Base-by-base conservation (phyloP, 2,797 vertebrate genomes). In the Melanotaenia nigrans region DNA sequence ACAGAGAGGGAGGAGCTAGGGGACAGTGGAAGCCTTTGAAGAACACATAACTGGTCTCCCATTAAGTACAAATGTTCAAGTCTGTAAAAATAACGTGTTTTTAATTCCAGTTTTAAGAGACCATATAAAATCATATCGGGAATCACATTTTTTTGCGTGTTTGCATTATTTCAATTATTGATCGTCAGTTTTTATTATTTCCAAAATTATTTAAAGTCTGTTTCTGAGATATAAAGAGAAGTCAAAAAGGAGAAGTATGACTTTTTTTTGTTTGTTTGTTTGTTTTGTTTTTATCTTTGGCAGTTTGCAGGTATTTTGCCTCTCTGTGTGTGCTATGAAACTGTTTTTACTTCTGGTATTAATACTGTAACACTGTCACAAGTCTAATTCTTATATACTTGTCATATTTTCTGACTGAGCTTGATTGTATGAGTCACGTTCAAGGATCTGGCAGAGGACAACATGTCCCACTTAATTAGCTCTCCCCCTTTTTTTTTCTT, bases 1-100 rank as follows among this genome's bases (percentile, higher is more conserved):
- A 92, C 95, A 91, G 94, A 95, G 92, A 81, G 96, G 97, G 97
- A 93, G 97, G 97, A 97, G 97, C 96, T 94, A 95, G 92, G 94
- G 95, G 96, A 96, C 96, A 96, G 95, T 93, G 95, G 93, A 89
- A 85, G 89, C 85, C 92, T 91, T 87, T 92, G 91, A 94, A 92
- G 87, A 92, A 65, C 85, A 77, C 83, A 89, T 85, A 83, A 80
- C 82, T 66, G 75, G 63, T 68, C 76, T 78, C 45, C 16, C 62
- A 71, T 69, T 61, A 32, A 38, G 76, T 68, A 4, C 60, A 63
- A 73, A 60, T 68, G 47, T 79, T 66, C 78, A 74, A 73, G 30
- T 84, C 76, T 66, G 71, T 25, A 64, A 3, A 40, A 68, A 63
- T 61, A 65, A 64, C 61, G 38, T 54, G n/a, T 53, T 65, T 40